Evolutionary conservation across 2,113 vertebrate species (phyloP).

Genomic region (Scomber japonicus): DNA sequence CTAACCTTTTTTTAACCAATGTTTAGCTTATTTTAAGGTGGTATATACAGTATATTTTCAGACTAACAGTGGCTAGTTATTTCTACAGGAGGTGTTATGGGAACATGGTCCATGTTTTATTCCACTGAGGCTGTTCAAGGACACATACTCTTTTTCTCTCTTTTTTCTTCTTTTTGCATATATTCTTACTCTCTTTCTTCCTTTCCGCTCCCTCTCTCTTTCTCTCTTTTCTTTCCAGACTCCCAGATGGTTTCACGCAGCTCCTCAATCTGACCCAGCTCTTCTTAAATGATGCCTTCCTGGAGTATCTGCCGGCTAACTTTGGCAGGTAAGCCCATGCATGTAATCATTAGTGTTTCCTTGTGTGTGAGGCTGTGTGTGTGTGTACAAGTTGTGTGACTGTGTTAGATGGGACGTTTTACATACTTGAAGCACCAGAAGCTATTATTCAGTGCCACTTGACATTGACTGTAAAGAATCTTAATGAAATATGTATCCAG

Average conservation of each 20-base stretch:
- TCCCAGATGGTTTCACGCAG: slow-evolving; percentile 98
- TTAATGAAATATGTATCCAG: not conserved
- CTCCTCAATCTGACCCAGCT: slow-evolving; percentile 99
- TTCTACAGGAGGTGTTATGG: no score
- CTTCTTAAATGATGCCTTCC: slow-evolving; percentile 99
- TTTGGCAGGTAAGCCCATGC: slow-evolving; percentile 94
- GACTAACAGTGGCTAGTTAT: slow-evolving; percentile 34
- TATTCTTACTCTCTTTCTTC: slow-evolving; percentile 21
- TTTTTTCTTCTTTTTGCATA: not conserved
- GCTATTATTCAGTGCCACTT: not conserved
- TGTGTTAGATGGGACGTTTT: not conserved
- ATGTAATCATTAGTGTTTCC: slow-evolving; percentile 25
- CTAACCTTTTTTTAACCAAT: no score
- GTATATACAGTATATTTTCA: no score
- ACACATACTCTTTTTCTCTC: slow-evolving; percentile 38
- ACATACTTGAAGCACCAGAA: not conserved
- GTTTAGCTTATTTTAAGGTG: no score
- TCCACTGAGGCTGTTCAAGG: slow-evolving; percentile 36
- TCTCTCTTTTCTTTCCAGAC: slow-evolving; percentile 83
- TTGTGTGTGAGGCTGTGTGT: not conserved
- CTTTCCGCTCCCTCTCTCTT: slow-evolving; percentile 25
- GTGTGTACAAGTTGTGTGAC: not conserved
- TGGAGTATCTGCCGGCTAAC: slow-evolving; percentile 98
- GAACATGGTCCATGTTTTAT: slow-evolving; percentile 9
- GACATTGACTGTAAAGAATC: not conserved